These are phyloP conservation scores for Axis porcinus DNA, from an alignment of 2,113 vertebrate species.

Conservation along the genomic window DNA sequence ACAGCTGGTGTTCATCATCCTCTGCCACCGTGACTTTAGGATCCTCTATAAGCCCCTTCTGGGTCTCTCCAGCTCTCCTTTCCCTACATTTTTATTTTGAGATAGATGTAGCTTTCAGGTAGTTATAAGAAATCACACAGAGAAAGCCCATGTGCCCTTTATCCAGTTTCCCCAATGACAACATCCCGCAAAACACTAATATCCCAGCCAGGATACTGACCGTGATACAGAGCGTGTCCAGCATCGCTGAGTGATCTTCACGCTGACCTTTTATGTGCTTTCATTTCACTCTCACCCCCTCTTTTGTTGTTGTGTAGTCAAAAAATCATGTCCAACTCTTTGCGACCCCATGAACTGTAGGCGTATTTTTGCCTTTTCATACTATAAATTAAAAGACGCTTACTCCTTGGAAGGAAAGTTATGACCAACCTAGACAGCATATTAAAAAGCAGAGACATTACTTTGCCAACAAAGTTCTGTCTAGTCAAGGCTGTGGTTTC, in stretches of 20 bases:
- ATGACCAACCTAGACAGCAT: background rate
- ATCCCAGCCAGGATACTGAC: background rate
- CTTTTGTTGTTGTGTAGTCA: background rate
- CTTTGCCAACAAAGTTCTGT: background rate
- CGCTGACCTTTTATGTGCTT: background rate
- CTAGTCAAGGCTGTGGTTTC: background rate
- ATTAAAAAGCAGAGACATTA: background rate
- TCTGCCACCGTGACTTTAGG: background rate
- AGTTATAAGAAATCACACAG: background rate
- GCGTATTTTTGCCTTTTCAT: background rate
- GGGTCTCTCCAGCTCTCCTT: background rate
- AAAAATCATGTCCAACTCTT: background rate
- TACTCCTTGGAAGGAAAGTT: background rate
- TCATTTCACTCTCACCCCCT: background rate
- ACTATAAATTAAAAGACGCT: background rate
- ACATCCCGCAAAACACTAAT: background rate
- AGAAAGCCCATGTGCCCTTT: background rate
- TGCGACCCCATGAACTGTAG: background rate
- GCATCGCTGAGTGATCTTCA: background rate
- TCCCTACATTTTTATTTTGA: background rate
- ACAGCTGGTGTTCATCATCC: background rate
- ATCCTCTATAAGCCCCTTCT: background rate
- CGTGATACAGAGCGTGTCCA: background rate
- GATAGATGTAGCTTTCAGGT: background rate
- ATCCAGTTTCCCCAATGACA: background rate